A percentile compares a stretch with the other conserved stretches of the same genome.
Evolutionary conservation across 2,797 vertebrate genomes (phyloP).

Genomic region (Paramormyrops hopkinsi): DNA sequence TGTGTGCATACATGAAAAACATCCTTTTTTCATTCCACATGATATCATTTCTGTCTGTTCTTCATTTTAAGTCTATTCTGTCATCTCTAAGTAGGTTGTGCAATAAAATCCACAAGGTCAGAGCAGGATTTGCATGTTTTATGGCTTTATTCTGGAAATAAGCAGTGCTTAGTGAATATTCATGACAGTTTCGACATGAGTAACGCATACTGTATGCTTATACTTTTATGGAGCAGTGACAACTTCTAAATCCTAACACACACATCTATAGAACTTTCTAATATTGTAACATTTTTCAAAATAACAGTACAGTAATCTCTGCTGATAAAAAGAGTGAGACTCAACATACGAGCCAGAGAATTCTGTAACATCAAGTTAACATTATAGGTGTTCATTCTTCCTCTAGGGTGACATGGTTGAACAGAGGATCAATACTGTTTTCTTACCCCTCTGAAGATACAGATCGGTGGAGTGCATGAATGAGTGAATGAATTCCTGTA

Average conservation of each 20-base stretch:
- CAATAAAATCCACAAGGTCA: not conserved
- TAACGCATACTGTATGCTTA: not conserved
- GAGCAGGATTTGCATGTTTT: not conserved
- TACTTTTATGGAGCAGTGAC: not conserved
- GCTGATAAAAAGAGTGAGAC: not conserved
- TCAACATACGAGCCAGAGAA: not conserved
- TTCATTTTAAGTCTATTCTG: not conserved
- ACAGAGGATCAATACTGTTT: not conserved
- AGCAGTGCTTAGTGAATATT: not conserved
- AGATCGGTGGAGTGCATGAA: not conserved
- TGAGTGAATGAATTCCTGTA: not conserved
- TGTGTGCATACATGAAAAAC: not conserved
- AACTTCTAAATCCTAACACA: not conserved
- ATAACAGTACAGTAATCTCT: not conserved
- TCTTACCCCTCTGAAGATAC: not conserved
- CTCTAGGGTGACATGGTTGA: not conserved
- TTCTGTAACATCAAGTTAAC: not conserved
- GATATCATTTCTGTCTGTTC: not conserved
- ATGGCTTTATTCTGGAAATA: not conserved
- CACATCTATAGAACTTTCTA: not conserved
- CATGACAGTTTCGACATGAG: not conserved
- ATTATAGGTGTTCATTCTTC: not conserved
- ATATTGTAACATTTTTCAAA: not conserved
- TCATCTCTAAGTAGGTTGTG: not conserved
- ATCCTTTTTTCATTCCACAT: not conserved